Evolutionary conservation across 2,888 invertebrate species (phyloP), one percentile per base, ranked within the genome.

Genomic region (Protodeltote pygarga): DNA sequence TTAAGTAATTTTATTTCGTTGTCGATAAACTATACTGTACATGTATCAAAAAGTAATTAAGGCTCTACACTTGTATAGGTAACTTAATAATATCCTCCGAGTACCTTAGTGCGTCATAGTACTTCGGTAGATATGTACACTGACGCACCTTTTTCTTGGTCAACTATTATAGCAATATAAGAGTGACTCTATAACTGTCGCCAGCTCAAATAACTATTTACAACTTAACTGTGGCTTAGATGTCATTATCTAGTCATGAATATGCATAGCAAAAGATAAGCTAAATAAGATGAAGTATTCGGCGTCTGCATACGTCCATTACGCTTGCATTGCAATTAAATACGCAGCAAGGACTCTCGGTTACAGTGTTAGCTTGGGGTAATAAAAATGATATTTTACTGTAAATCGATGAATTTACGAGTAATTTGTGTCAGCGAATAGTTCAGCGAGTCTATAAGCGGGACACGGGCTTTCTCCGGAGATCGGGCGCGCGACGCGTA

Each of bases 401-500:
- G 69, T 75, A 73, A 81, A 81, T 81, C 75, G 61, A 77, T 79
- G 77, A 82, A 81, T 83, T 83, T 81, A 85, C 77, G 77, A 79
- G 77, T 81, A 77, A 82, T 84, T 81, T 80, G 74, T 77, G 77
- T 79, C 77, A 52, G 73, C 62, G 73, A 77, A 81, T 78, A 79
- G 81, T 70, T 77, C 64, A 72, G 66, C 69, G 66, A 73, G 78
- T 75, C 74, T 81, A 74, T 81, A 85, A 85, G 77, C 79, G 83
- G 82, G 79, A 79, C 84, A 77, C 71, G 62, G 81, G 85, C 88
- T 89, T 88, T 89, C 89, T 87, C 88, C 81, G 72, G 71, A 75
- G 81, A 79, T 80, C 73, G 71, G 67, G 65, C 69, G 72, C 66
- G 77, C 69, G 73, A 64, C 77, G 79, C 78, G 78, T 79, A 74